Percentiles rank a stretch among this genome's conserved stretches.
These are phyloP conservation scores for Sinohyriopsis cumingii DNA, from an alignment of 2,888 invertebrate genomes.

Conservation along the genomic window DNA sequence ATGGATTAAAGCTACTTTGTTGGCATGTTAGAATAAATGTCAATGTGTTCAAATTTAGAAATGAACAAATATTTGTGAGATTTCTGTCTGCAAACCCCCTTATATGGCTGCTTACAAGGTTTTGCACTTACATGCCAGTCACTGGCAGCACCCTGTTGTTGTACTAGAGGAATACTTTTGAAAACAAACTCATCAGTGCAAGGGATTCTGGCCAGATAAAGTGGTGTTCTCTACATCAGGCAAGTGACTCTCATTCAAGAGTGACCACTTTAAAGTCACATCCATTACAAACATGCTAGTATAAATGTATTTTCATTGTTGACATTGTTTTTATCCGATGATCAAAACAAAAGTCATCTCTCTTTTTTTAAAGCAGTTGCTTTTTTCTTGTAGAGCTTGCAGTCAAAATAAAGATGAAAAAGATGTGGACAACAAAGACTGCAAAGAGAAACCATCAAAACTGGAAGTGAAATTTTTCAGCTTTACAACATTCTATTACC, in stretches of 20 bases:
- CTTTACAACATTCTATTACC: conserved; percentile 69
- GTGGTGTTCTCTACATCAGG: too few relatives aligned
- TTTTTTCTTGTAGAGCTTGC: conserved; percentile 43
- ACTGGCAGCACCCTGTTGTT: too few relatives aligned
- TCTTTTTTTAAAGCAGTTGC: neutral
- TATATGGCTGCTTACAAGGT: too few relatives aligned
- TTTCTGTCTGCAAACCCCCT: too few relatives aligned
- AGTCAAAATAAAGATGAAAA: conserved; percentile 41
- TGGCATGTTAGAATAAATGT: too few relatives aligned
- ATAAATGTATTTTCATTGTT: neutral
- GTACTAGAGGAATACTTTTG: too few relatives aligned
- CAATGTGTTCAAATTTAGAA: too few relatives aligned
- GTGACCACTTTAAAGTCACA: neutral
- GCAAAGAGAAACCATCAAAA: conserved; percentile 61
- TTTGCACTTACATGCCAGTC: too few relatives aligned
- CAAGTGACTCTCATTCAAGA: neutral
- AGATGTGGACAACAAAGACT: conserved; percentile 38
- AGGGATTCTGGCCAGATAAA: too few relatives aligned
- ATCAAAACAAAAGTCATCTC: neutral
- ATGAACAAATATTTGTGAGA: too few relatives aligned
- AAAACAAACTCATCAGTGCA: too few relatives aligned
- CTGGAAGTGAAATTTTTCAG: conserved; percentile 69
- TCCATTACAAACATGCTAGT: neutral
- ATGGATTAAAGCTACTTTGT: too few relatives aligned
- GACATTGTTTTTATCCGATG: neutral